Conservation (phyloP, 2,113 vertebrate species). For the Clinocottus analis region DNA sequence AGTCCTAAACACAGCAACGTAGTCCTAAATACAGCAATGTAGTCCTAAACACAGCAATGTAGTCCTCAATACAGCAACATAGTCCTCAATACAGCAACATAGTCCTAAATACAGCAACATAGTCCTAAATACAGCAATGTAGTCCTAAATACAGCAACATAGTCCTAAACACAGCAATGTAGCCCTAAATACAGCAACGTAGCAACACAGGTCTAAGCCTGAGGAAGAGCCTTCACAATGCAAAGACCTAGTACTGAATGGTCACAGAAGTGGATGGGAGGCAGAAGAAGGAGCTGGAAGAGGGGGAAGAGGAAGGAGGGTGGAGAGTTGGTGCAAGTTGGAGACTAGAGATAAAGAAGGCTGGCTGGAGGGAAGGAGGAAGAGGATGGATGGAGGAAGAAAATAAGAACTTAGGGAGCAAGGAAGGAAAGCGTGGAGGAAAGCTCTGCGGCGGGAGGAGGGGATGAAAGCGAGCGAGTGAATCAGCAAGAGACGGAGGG, state of each 20-base stretch:
- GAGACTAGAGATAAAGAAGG: neutral
- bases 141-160: no score
- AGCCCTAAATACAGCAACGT: no score
- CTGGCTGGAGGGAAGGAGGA: neutral
- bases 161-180: no score
- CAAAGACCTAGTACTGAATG: no score
- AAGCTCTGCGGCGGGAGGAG: constrained; percentile 26
- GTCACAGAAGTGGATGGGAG: neutral
- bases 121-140: no score
- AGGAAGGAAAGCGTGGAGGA: constrained; percentile 2
- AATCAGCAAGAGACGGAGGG: constrained; percentile 42
- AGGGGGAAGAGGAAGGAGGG: neutral
- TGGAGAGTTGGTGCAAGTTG: neutral
- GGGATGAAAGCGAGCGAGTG: constrained; percentile 34
- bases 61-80: no score
- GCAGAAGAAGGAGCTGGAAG: neutral
- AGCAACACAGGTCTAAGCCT: no score
- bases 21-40: no score
- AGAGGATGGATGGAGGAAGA: neutral
- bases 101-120: no score
- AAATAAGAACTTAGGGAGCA: neutral
- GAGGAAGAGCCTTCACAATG: no score
- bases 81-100: no score
- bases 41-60: no score
- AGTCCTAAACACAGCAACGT: neutral